phyloP scores from a whole-genome alignment of 2,888 invertebrate species.

The Erebia aethiops region DNA sequence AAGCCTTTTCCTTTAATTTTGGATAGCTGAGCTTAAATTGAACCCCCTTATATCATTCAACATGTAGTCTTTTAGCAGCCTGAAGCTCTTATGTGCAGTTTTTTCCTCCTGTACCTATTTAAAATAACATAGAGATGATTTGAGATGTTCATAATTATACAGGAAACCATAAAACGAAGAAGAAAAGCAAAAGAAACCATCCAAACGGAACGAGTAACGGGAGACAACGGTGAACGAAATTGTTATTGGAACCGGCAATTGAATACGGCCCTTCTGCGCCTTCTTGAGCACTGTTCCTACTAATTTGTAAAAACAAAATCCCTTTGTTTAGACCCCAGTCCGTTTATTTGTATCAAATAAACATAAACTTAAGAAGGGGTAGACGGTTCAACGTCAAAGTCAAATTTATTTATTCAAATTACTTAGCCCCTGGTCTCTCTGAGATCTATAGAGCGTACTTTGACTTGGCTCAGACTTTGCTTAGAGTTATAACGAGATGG shows the following conservation, averaged over 20 bases:
- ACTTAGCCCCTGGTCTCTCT: too few relatives aligned
- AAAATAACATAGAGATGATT: background rate
- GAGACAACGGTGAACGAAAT: constrained; percentile 43
- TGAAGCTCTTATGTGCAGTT: too few relatives aligned
- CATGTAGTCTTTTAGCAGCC: too few relatives aligned
- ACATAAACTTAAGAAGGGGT: background rate
- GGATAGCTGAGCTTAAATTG: too few relatives aligned
- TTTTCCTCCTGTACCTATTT: background rate
- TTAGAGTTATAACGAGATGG: too few relatives aligned
- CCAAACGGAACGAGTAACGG: constrained; percentile 75
- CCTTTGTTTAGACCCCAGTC: background rate
- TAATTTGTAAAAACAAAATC: constrained; percentile 18
- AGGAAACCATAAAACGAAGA: constrained; percentile 1
- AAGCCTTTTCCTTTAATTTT: too few relatives aligned
- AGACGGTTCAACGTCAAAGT: too few relatives aligned
- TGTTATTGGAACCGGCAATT: constrained; percentile 27
- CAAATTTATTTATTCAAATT: too few relatives aligned
- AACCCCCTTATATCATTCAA: too few relatives aligned
- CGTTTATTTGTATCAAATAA: constrained; percentile 6
- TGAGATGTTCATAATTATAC: background rate
- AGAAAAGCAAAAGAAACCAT: constrained; percentile 57
- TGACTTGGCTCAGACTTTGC: too few relatives aligned
- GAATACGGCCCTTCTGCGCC: constrained; percentile 10
- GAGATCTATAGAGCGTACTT: too few relatives aligned
- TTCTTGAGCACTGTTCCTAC: background rate